phyloP scores from a whole-genome alignment of 2,888 invertebrate species.

The Eupithecia centaureata region DNA sequence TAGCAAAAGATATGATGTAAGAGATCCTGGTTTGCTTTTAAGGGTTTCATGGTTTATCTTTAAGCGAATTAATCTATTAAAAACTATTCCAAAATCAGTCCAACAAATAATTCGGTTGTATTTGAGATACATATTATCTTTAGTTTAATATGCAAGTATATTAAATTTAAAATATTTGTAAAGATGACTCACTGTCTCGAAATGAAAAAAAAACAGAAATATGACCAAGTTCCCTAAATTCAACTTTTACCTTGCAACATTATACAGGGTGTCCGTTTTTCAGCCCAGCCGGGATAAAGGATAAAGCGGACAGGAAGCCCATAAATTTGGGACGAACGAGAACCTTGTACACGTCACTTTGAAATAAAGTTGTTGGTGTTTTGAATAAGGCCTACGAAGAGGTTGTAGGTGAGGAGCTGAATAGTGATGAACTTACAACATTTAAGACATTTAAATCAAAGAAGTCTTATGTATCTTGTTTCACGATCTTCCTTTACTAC shows the following conservation, averaged over 20 bases:
- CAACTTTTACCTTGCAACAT: background rate
- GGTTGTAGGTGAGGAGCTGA: constrained; percentile 39
- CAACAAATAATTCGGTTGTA: too few species aligned
- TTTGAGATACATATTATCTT: too few species aligned
- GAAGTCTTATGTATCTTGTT: background rate
- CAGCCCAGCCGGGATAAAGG: constrained; percentile 51
- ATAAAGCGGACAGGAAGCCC: constrained; percentile 49
- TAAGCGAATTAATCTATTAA: too few species aligned
- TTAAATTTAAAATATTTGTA: too few species aligned
- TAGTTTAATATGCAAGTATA: too few species aligned
- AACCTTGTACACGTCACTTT: constrained; percentile 69
- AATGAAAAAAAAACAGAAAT: background rate
- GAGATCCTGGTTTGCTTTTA: too few species aligned
- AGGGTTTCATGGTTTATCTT: too few species aligned
- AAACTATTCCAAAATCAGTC: too few species aligned
- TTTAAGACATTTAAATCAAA: background rate
- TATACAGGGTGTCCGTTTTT: constrained; percentile 52
- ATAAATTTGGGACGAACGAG: constrained; percentile 64
- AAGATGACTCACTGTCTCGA: background rate
- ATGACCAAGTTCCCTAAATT: background rate
- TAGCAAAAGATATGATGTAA: too few species aligned
- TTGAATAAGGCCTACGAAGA: constrained; percentile 56
- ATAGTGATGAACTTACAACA: background rate
- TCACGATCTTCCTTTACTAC: too few species aligned
- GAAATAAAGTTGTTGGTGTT: constrained; percentile 69